Evolutionary conservation across 2,113 vertebrate genomes (phyloP).

Genomic region (Platycercus adscitus): DNA sequence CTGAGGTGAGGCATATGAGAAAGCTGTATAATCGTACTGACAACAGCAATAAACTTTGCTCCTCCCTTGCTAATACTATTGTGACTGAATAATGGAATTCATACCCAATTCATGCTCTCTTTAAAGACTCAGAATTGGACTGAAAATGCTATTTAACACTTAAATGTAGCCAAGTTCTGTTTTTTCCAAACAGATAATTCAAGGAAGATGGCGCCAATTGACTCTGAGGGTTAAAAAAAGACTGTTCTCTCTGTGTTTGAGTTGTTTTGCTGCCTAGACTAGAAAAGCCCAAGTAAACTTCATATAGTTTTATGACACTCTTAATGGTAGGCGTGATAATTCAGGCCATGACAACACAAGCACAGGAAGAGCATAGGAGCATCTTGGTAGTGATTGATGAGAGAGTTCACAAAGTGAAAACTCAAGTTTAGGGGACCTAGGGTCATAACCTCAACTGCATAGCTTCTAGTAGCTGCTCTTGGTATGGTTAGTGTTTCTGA

Average conservation of each 20-base stretch:
- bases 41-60: conserved; percentile 21
- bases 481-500: neutral
- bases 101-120: neutral
- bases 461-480: neutral
- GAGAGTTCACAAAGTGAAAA: neutral
- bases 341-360: neutral
- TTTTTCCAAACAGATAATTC: neutral
- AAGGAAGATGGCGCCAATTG: neutral
- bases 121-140: neutral
- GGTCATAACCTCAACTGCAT: neutral
- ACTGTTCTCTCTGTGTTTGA: neutral
- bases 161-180: neutral
- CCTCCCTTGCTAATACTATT: conserved; percentile 9
- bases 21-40: conserved; percentile 12
- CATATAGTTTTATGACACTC: neutral
- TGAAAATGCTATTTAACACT: neutral
- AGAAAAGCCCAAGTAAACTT: neutral
- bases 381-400: neutral
- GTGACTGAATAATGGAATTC: neutral
- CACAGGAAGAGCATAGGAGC: neutral
- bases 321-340: neutral
- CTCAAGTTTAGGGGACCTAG: neutral
- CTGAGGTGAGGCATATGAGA: conserved; percentile 11
- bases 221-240: rapidly evolving
- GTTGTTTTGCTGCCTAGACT: neutral